Evolutionary conservation across 2,113 vertebrate species (phyloP).

Genomic region (Tympanuchus pallidicinctus): DNA sequence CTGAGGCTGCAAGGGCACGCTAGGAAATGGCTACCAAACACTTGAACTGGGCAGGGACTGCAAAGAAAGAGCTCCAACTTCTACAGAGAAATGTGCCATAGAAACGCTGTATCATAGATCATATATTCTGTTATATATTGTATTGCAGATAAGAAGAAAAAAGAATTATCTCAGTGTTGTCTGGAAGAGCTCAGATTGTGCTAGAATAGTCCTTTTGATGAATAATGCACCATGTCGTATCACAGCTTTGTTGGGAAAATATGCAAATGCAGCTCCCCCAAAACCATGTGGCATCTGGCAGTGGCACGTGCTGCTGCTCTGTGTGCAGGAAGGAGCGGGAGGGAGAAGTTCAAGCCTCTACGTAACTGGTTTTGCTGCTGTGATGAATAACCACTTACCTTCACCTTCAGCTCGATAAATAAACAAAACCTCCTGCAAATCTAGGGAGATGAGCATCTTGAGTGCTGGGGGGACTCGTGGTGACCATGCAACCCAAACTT

Average conservation of each 20-base stretch:
- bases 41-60: neutral
- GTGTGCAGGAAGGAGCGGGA: neutral
- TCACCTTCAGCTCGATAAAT: neutral
- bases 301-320: neutral
- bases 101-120: rapidly evolving
- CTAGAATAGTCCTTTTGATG: neutral
- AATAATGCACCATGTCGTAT: neutral
- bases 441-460: neutral
- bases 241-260: neutral
- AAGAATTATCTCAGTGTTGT: neutral
- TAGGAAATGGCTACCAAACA: neutral
- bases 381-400: neutral
- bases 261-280: neutral
- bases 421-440: neutral
- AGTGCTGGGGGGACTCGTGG: neutral
- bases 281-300: neutral
- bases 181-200: neutral
- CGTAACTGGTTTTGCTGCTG: neutral
- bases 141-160: neutral
- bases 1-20: neutral
- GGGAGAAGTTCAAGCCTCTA: neutral
- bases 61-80: neutral
- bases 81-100: neutral
- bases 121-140: neutral
- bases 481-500: too few relatives aligned